phyloP scores from a whole-genome alignment of 2,888 invertebrate genomes.

The Amiota communis region DNA sequence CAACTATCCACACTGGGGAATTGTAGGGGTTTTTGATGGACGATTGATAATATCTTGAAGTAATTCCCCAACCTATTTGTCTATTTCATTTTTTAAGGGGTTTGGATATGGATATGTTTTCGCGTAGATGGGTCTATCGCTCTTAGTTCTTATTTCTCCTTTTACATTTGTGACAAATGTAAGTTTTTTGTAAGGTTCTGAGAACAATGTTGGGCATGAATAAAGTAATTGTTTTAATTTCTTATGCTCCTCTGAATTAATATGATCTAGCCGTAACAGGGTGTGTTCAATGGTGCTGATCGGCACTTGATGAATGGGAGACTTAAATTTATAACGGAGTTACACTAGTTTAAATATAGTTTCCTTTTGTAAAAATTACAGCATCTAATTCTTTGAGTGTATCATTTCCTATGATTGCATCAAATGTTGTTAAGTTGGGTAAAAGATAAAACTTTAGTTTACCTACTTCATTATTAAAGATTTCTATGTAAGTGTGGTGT shows the following conservation, averaged over 20 bases:
- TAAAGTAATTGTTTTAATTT: no score
- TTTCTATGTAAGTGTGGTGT: background rate
- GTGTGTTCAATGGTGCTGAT: no score
- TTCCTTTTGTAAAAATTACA: background rate
- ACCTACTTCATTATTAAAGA: constrained; percentile 13
- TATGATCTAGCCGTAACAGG: no score
- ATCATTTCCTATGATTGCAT: no score
- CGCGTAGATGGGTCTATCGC: background rate
- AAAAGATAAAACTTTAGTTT: constrained; percentile 11
- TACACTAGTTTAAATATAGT: background rate
- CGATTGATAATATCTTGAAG: background rate
- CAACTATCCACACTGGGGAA: constrained; percentile 30
- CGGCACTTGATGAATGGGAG: no score
- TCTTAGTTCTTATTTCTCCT: background rate
- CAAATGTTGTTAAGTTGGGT: no score
- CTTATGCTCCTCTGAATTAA: no score
- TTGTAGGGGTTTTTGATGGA: background rate
- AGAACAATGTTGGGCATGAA: no score
- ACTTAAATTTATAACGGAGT: background rate
- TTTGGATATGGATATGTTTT: background rate
- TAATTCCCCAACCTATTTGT: background rate
- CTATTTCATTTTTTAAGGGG: background rate
- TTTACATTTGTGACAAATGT: no score
- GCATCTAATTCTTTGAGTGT: constrained; percentile 11
- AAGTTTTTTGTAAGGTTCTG: no score